These are phyloP conservation scores for Melanotus villosus DNA, from an alignment of 2,888 invertebrate species.

Conservation along the genomic window DNA sequence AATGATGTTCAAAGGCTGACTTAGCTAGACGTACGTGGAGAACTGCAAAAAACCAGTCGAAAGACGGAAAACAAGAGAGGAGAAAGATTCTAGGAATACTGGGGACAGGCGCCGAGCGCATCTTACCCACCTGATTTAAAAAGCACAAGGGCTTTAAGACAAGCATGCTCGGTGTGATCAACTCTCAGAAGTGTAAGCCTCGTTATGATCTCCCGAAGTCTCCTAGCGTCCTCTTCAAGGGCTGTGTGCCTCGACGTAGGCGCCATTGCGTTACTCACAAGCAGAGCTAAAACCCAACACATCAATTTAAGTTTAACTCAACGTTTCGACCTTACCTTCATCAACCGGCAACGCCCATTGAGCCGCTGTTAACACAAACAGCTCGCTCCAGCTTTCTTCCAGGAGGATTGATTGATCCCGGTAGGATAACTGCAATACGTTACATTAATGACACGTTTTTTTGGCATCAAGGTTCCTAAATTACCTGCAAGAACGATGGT, in stretches of 20 bases:
- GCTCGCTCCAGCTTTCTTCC: constrained; percentile 86
- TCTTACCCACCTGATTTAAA: constrained; percentile 90
- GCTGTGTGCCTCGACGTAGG: constrained; percentile 70
- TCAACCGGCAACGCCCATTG: constrained; percentile 85
- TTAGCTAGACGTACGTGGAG: too few species aligned
- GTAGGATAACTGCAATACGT: constrained; percentile 72
- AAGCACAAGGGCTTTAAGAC: constrained; percentile 85
- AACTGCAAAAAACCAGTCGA: too few species aligned
- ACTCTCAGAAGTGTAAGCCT: constrained; percentile 77
- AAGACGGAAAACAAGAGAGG: too few species aligned
- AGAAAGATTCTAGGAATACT: too few species aligned
- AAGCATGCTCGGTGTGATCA: constrained; percentile 88
- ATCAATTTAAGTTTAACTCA: not conserved
- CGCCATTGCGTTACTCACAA: constrained; percentile 67
- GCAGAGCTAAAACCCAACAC: constrained; percentile 55
- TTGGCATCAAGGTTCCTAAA: not conserved
- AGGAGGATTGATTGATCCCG: constrained; percentile 82
- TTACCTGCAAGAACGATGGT: constrained; percentile 80
- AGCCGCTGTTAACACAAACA: constrained; percentile 86
- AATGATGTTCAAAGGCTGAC: too few species aligned
- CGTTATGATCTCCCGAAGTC: constrained; percentile 76
- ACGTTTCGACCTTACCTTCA: constrained; percentile 71
- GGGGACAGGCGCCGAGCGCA: too few species aligned
- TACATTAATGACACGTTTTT: too few species aligned
- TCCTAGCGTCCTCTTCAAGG: constrained; percentile 72